A percentile compares a stretch with the other conserved stretches of the same genome.
Evolutionary conservation across 2,888 invertebrate species (phyloP).

Genomic region (Micropterix aruncella): DNA sequence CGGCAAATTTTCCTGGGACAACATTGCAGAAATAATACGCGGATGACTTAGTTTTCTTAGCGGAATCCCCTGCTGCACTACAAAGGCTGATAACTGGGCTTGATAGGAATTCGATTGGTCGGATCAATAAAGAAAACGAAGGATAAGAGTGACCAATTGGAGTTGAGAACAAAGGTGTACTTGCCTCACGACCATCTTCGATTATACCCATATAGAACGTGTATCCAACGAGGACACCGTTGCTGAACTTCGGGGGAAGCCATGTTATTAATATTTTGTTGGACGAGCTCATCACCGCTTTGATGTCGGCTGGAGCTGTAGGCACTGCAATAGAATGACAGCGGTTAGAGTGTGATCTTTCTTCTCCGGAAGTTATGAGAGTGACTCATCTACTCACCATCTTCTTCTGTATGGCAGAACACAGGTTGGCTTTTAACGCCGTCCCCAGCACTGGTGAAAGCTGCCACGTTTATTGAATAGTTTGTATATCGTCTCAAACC

Average conservation of each 20-base stretch:
- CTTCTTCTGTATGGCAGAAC: conserved; percentile 80
- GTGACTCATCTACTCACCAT: conserved; percentile 41
- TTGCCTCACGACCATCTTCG: conserved; percentile 58
- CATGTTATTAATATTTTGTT: conserved; percentile 81
- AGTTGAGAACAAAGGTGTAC: too few relatives aligned
- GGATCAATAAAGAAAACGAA: too few relatives aligned
- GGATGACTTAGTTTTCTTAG: too few relatives aligned
- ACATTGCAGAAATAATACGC: conserved; percentile 4
- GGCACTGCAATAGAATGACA: conserved; percentile 62
- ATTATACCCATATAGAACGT: conserved; percentile 72
- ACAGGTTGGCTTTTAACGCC: conserved; percentile 74
- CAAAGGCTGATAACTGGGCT: too few relatives aligned
- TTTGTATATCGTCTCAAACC: conserved; percentile 78
- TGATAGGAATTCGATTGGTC: too few relatives aligned
- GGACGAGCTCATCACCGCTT: conserved; percentile 74
- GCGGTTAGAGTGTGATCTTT: too few relatives aligned
- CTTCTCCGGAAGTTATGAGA: conserved; percentile 1
- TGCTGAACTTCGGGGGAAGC: conserved; percentile 73
- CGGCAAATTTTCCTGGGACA: background rate
- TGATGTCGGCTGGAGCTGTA: conserved; percentile 79
- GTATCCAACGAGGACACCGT: conserved; percentile 73
- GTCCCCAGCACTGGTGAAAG: conserved; percentile 81
- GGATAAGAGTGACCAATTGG: too few relatives aligned
- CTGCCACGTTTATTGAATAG: conserved; percentile 82
- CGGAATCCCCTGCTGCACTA: too few relatives aligned